Conservation (phyloP, 2,888 invertebrate species). For the Mechanitis mazaeus region DNA sequence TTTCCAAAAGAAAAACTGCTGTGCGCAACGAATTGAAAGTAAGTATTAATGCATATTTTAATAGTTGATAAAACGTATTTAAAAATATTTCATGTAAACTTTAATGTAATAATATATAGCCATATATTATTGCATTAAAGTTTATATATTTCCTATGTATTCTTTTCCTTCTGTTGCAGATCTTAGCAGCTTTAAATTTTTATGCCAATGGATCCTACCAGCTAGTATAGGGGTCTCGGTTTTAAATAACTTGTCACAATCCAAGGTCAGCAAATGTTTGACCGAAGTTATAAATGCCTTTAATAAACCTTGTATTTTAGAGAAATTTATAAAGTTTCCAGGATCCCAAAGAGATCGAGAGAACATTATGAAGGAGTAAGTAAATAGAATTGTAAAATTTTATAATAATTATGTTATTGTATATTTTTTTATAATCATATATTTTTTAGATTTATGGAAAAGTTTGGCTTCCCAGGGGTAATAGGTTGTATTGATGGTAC, state of each 20-base stretch:
- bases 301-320: neutral
- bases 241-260: neutral
- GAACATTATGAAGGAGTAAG: too few species aligned
- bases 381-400: too few species aligned
- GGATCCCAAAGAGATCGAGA: too few species aligned
- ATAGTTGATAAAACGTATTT: too few species aligned
- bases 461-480: constrained; percentile 19
- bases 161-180: neutral
- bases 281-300: neutral
- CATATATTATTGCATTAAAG: too few species aligned
- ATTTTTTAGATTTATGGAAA: constrained; percentile 17
- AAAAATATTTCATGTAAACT: neutral
- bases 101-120: too few species aligned
- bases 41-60: neutral
- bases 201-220: constrained; percentile 7
- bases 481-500: constrained; percentile 1
- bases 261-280: constrained; percentile 3
- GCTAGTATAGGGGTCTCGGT: neutral
- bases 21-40: constrained; percentile 13
- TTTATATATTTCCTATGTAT: too few species aligned
- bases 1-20: constrained; percentile 7
- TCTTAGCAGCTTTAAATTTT: constrained; percentile 6
- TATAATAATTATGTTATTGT: too few species aligned
- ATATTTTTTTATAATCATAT: too few species aligned
- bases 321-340: too few species aligned